Evolutionary conservation across 2,113 vertebrate species (phyloP), one percentile per base, ranked within the genome.

Genomic region (Microcebus tavaratra): DNA sequence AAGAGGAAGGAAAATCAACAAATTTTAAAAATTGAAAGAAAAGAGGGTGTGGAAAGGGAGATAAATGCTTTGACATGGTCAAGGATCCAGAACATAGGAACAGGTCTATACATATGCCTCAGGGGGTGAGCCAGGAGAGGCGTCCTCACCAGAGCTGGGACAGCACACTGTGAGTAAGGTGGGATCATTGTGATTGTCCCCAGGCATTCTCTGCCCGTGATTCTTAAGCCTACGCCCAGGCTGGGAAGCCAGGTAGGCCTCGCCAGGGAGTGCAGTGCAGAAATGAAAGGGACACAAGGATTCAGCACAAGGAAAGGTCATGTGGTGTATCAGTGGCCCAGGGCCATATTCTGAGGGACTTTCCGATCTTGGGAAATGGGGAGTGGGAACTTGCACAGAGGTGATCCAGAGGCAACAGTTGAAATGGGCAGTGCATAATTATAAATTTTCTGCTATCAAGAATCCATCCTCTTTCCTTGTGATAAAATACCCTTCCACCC

Each of bases 211-310:
- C 48, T 50, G 59, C 12, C 17, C 65, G 61, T 14, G 36, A 0
- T 34, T 86, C 27, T 79, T 72, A 96, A 75, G 29, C 42, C 53
- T 20, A 3, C 34, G 45, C 39, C 34, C n/a, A 93, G 63, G 29
- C 65, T 17, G 6, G 39, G 17, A 50, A 31, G 88, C 2, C 29
- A 94, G 61, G 27, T 13, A 70, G 15, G 23, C 13, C 59, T 79
- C 75, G 6, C 13, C 0, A 72, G 14, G 29, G 2, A 45, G 3
- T 31, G 45, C 13, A 12, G 10, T 70, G 2, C 9, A 23, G n/a
- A 84, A 78, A 83, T 91, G 17, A 68, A 73, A 88, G 89, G 27
- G 12, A 82, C 42, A 84, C 55, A 79, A 88, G 48, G 17, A 83
- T 31, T 34, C 59, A 63, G 34, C 31, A 65, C 7, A 63, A 84